Conservation (phyloP, 2,797 vertebrate species). For the Cynodonichthys magdalenae region DNA sequence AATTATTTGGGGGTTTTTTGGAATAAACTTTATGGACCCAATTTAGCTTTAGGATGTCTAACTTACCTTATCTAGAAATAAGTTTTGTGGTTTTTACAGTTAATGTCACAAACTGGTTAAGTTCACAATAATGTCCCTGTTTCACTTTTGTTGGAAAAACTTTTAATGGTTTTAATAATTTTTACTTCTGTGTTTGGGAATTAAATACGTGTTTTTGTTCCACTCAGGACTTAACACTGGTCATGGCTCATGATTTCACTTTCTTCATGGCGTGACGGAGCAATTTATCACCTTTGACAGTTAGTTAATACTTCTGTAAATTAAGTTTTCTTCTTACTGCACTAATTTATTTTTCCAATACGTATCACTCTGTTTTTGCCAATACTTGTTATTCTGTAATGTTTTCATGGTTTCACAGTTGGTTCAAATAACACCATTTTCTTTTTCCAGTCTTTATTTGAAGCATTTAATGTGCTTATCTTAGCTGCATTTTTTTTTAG, state of each 20-base stretch:
- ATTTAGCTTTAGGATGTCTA: too few relatives aligned
- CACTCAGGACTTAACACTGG: not conserved
- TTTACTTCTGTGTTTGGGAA: not conserved
- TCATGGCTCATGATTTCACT: not conserved
- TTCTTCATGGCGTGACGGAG: constrained; percentile 1
- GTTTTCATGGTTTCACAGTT: not conserved
- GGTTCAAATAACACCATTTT: not conserved
- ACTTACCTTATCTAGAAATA: not conserved
- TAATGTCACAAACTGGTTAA: not conserved
- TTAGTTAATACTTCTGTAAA: not conserved
- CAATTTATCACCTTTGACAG: constrained; percentile 19
- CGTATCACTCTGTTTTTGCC: not conserved
- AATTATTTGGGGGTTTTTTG: too few relatives aligned
- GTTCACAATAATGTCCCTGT: not conserved
- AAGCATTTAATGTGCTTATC: not conserved
- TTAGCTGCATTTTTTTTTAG: too few relatives aligned
- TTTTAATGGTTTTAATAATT: not conserved
- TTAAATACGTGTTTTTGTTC: not conserved
- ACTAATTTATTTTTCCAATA: constrained; percentile 4
- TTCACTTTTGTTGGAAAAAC: not conserved
- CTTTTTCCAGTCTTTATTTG: not conserved
- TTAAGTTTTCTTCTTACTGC: constrained; percentile 1
- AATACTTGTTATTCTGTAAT: not conserved
- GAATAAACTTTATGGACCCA: too few relatives aligned
- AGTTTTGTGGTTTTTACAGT: not conserved